These are phyloP conservation scores for Hycleus cichorii DNA, from an alignment of 1,140 invertebrate genomes.

Conservation along the genomic window DNA sequence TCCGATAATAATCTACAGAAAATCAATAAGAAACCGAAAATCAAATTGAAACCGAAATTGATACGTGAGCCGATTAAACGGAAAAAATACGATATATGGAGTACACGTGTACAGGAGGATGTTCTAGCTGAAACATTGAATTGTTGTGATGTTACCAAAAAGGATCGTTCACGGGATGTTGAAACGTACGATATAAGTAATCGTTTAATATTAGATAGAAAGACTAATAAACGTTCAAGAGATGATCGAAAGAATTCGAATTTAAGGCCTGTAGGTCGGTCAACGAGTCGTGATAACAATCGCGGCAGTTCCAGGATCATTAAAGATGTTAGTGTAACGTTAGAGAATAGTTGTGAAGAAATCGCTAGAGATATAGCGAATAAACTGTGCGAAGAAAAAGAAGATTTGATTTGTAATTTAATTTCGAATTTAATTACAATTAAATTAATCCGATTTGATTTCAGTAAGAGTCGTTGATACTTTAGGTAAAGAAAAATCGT, in stretches of 20 bases:
- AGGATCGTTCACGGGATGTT: slow-evolving; percentile 48
- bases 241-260: slow-evolving; percentile 52
- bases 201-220: slow-evolving; percentile 41
- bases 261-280: slow-evolving; percentile 46
- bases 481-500: slow-evolving; percentile 63
- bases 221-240: slow-evolving; percentile 50
- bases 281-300: slow-evolving; percentile 23
- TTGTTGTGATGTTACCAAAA: slow-evolving; percentile 51
- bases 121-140: slow-evolving; percentile 52
- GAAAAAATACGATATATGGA: slow-evolving; percentile 10
- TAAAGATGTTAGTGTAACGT: slow-evolving; percentile 45
- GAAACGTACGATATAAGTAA: slow-evolving; percentile 50
- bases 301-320: slow-evolving; percentile 48
- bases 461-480: slow-evolving; percentile 64
- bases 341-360: slow-evolving; percentile 47
- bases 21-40: slow-evolving; percentile 8
- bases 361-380: slow-evolving; percentile 61
- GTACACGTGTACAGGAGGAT: slow-evolving; percentile 52
- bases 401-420: slow-evolving; percentile 59
- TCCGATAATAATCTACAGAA: slow-evolving; percentile 5
- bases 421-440: neutral
- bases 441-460: slow-evolving; percentile 33
- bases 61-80: neutral
- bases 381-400: slow-evolving; percentile 63
- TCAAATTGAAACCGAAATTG: slow-evolving; percentile 8